These are phyloP conservation scores for Onychorhynchus coronatus DNA, from an alignment of 2,113 vertebrate species.

Conservation along the genomic window DNA sequence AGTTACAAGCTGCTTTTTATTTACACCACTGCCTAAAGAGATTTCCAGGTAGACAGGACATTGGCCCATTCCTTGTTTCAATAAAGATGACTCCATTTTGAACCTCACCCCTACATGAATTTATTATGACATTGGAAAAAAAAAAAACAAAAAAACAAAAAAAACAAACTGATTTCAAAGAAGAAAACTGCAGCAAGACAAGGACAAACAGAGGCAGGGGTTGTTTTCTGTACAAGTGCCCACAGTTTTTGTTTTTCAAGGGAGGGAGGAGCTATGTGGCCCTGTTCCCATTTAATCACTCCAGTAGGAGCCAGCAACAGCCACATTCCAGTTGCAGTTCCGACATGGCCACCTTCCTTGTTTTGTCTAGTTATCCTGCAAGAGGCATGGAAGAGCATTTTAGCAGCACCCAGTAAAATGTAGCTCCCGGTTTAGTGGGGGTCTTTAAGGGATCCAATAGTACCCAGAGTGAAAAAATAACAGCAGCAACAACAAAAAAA, in stretches of 20 bases:
- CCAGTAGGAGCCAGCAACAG: conserved; percentile 9
- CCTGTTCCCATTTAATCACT: conserved; percentile 42
- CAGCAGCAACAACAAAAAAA: not conserved
- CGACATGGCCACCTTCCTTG: not conserved
- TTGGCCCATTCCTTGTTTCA: not conserved
- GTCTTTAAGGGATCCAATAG: not conserved
- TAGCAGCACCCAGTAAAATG: not conserved
- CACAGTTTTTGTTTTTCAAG: conserved; percentile 43
- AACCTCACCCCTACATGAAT: not conserved
- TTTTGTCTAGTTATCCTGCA: not conserved
- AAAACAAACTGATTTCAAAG: not conserved
- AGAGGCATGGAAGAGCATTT: not conserved
- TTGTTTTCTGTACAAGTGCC: conserved; percentile 32
- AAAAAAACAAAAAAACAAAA: not conserved
- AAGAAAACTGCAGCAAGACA: not conserved
- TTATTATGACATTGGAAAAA: not conserved
- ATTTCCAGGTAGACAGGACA: not conserved
- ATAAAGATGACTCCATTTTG: not conserved
- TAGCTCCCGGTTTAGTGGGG: not conserved
- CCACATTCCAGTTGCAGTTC: conserved; percentile 19
- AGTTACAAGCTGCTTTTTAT: not conserved
- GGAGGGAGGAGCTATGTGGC: conserved; percentile 43
- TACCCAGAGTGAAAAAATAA: not conserved
- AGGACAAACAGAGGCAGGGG: not conserved
- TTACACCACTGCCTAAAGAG: not conserved